phyloP scores from a whole-genome alignment of 2,113 vertebrate genomes.

The Clarias batrachus region DNA sequence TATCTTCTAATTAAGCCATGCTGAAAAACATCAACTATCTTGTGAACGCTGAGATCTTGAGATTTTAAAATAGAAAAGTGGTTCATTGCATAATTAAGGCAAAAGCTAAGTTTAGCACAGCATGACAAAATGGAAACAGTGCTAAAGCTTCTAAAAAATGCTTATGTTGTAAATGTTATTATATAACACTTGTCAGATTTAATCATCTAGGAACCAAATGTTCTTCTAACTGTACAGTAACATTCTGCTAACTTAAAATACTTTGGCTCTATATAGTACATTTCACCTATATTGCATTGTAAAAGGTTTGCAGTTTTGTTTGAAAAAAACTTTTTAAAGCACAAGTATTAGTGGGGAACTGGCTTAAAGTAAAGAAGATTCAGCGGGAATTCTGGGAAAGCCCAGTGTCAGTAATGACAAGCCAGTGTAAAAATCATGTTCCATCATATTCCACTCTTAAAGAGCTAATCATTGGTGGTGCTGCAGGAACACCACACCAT shows the following conservation, averaged over 20 bases:
- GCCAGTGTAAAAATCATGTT: background rate
- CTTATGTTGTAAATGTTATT: background rate
- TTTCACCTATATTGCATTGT: background rate
- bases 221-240: background rate
- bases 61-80: background rate
- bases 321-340: too few species aligned
- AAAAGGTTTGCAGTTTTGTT: background rate
- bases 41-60: background rate
- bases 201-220: background rate
- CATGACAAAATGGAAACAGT: background rate
- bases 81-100: background rate
- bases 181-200: background rate
- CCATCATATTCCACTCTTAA: conserved; percentile 9
- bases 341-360: background rate
- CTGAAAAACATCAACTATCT: background rate
- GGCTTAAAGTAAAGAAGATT: background rate
- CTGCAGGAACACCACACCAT: background rate
- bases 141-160: background rate
- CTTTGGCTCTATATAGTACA: background rate
- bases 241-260: background rate
- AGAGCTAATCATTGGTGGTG: background rate
- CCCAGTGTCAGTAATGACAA: conserved; percentile 4
- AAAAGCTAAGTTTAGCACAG: background rate
- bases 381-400: background rate
- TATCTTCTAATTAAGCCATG: background rate